Evolutionary conservation across 2,113 vertebrate genomes (phyloP).

Genomic region (Crotalus tigris): DNA sequence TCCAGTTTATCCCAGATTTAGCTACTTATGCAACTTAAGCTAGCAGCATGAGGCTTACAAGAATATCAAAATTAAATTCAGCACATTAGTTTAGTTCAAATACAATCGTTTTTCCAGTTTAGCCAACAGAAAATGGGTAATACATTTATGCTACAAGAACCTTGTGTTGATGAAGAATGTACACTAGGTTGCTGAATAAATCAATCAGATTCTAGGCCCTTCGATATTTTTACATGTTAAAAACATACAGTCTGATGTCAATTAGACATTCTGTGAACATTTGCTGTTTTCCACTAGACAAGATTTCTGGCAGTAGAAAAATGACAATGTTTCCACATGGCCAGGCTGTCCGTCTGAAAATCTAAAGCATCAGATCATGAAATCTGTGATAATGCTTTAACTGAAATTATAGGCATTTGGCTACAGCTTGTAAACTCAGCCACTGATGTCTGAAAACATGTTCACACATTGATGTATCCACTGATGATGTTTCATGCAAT

Average conservation of each 20-base stretch:
- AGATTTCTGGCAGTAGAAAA: slow-evolving; percentile 3
- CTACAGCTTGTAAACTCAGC: background rate
- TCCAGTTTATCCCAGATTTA: background rate
- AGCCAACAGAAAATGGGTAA: background rate
- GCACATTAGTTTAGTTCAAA: background rate
- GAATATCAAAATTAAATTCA: background rate
- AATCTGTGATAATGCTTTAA: background rate
- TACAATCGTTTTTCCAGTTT: background rate
- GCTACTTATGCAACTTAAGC: background rate
- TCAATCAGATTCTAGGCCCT: background rate
- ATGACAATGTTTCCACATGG: background rate
- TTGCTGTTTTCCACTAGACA: background rate
- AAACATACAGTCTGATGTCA: background rate
- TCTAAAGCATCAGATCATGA: background rate
- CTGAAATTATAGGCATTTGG: background rate
- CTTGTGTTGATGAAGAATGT: background rate
- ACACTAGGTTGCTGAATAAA: background rate
- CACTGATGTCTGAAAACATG: background rate
- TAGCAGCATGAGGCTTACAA: fast-evolving
- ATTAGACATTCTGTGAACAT: slow-evolving; percentile 9
- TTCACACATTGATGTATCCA: background rate
- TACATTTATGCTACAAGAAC: background rate
- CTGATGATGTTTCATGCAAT: background rate
- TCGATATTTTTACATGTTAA: background rate
- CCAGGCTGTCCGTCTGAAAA: background rate